Evolutionary conservation across 2,888 invertebrate genomes (phyloP).

Genomic region (Ormyrus labotus): DNA sequence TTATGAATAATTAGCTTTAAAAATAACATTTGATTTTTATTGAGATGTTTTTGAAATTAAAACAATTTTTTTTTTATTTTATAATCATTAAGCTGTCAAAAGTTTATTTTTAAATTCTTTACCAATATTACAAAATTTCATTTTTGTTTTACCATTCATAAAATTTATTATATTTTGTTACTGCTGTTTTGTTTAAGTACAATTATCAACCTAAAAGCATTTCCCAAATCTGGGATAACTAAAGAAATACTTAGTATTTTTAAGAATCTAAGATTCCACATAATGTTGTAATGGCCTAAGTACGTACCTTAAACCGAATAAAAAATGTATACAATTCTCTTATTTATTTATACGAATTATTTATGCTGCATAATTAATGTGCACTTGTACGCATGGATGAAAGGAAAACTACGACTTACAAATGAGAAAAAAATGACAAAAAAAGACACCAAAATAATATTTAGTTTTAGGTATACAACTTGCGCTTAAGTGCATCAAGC

Average conservation of each 20-base stretch:
- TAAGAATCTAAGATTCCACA: neutral
- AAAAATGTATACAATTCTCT: conserved; percentile 10
- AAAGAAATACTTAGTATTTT: conserved; percentile 19
- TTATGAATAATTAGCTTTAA: too few species aligned
- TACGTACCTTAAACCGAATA: too few species aligned
- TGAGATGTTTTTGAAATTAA: too few species aligned
- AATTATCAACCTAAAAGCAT: neutral
- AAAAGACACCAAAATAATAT: conserved; percentile 52
- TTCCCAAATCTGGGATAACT: conserved; percentile 4
- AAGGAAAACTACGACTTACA: conserved; percentile 31
- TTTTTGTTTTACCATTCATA: too few species aligned
- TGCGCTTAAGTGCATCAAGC: conserved; percentile 18
- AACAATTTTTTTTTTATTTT: too few species aligned
- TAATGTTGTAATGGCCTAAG: too few species aligned
- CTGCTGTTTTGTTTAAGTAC: too few species aligned
- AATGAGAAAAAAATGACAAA: conserved; percentile 6
- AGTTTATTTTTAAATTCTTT: too few species aligned
- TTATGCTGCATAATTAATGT: neutral
- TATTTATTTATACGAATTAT: conserved; percentile 43
- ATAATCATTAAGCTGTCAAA: too few species aligned
- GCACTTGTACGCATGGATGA: neutral
- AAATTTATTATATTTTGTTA: too few species aligned
- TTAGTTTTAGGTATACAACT: conserved; percentile 38
- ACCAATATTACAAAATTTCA: too few species aligned
- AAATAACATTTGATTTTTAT: too few species aligned